phyloP scores from a whole-genome alignment of 1,140 invertebrate species.

The Orussus abietinus region DNA sequence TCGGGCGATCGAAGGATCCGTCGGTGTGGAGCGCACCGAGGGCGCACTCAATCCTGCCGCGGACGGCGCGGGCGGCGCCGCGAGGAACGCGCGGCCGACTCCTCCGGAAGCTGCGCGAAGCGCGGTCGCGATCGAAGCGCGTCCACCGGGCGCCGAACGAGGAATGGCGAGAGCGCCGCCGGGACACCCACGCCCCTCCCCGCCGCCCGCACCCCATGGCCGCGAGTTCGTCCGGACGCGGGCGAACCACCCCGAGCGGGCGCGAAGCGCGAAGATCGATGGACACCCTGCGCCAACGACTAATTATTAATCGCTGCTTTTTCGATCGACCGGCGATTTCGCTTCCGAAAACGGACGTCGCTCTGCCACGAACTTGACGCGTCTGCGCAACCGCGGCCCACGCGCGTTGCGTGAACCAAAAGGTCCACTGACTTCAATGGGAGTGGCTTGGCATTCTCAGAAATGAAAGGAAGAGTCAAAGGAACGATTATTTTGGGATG shows the following conservation, averaged over 20 bases:
- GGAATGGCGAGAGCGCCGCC: slow-evolving; percentile 36
- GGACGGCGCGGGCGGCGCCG: slow-evolving; percentile 8
- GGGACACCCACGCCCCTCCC: slow-evolving; percentile 32
- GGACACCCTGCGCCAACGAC: slow-evolving; percentile 17
- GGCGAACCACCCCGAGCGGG: slow-evolving; percentile 20
- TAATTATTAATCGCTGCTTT: slow-evolving; percentile 25
- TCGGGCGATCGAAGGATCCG: too few relatives aligned
- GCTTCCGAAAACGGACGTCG: too few relatives aligned
- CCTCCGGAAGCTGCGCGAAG: not conserved
- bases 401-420: too few relatives aligned
- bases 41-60: slow-evolving; percentile 4
- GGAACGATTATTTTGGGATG: too few relatives aligned
- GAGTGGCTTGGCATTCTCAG: too few relatives aligned
- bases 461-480: too few relatives aligned
- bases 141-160: slow-evolving; percentile 31
- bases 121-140: not conserved
- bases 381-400: too few relatives aligned
- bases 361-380: too few relatives aligned
- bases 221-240: slow-evolving; percentile 22
- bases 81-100: slow-evolving; percentile 22
- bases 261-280: slow-evolving; percentile 32
- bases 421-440: too few relatives aligned
- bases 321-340: too few relatives aligned
- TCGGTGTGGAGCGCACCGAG: not conserved
- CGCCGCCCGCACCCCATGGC: slow-evolving; percentile 12